Evolutionary conservation across 2,888 invertebrate genomes (phyloP), one percentile per base, ranked within the genome.

Genomic region (Brassicogethes aeneus): DNA sequence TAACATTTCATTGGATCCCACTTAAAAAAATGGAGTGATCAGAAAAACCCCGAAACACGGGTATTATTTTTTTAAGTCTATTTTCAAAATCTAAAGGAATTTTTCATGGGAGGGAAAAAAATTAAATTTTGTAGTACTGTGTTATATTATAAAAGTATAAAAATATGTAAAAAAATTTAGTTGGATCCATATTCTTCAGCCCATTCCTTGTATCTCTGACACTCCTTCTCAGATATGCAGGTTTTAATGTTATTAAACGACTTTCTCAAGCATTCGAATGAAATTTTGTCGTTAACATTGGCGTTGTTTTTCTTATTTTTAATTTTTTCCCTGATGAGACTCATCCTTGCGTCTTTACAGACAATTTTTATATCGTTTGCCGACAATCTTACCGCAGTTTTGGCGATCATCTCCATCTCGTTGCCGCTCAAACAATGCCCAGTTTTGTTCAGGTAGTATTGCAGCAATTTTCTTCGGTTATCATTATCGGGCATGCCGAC

Each of bases 321-420:
- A 23, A 23, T 23, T 23, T 23, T 5, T 23, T 23, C 23, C 10
- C 23, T 23, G 10, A 23, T 23, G 23, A 23, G 5, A 10, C 23
- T 23, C 23, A 23, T 23, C 10, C 23, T 79, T 1, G 89, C 84
- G 71, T 94, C 92, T 65, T 93, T 93, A 62, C 90, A 90, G 17
- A 89, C 79, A 48, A 86, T 69, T 56, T 85, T 83, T 36, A 95
- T 78, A 60, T 95, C 95, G 8, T 90, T 5, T 23, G 5, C 23
- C 5, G 23, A 7, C 5, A 23, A 23, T 7, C 23, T 5, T 7
- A 23, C 10, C 5, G 23, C 10, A 5, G 5, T 23, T 23, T 23
- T 23, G 10, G 5, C 10, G 5, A 23, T 7, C 10, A 10, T 10
- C 5, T 23, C 23, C 10, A 23, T 23, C 10, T 23, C 23, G 5